Base-by-base conservation (phyloP, 2,888 invertebrate species). In the Daptonema setosum region DNA sequence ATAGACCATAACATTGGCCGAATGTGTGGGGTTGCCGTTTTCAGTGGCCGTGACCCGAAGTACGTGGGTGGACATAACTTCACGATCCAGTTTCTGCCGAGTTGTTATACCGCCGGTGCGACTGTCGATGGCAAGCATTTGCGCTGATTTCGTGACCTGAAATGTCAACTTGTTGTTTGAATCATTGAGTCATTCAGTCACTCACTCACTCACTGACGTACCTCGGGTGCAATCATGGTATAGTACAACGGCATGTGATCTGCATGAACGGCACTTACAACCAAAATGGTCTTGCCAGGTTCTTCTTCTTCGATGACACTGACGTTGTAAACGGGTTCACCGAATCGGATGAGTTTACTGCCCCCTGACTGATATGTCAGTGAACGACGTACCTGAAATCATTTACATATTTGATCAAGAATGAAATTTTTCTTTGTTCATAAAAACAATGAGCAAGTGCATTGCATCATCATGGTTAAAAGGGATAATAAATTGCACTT, bases 1-100 rank as follows among this genome's bases (percentile, higher is more conserved):
- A 1, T 5, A 5, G 8, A 90, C 74, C 30, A 85, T 91, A 20
- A 85, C 88, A 25, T 87, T 91, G 17, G 84, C 88, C 56, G 84
- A 87, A 64, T 83, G 77, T 1, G 83, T 84, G n/a, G 83, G 86
- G 69, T 83, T 83, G 57, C 82, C 83, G 65, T 83, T 67, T 63
- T 91, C 90, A 1, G 83, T 82, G 0, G 90, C 91, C 5, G 85
- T 81, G 0, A 93, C 82, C 30, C 83, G 79, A 72, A 93, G 90
- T 72, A 87, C 87, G 70, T 93, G 93, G 0, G 85, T 83, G 63
- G 85, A 84, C 66, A 91, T 83, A 54, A 81, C 77, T 71, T 93
- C 93, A 1, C 78, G 67, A 72, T 93, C 91, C 52, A 93, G 75
- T 58, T 81, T 79, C 0, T 84, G 80, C 41, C 83, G 82, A 0